A percentile compares a stretch with the other conserved stretches of the same genome.
Evolutionary conservation across 35 echinoderm and acorn worm species (phyloP).

Genomic region (Heliocidaris erythrogramma): DNA sequence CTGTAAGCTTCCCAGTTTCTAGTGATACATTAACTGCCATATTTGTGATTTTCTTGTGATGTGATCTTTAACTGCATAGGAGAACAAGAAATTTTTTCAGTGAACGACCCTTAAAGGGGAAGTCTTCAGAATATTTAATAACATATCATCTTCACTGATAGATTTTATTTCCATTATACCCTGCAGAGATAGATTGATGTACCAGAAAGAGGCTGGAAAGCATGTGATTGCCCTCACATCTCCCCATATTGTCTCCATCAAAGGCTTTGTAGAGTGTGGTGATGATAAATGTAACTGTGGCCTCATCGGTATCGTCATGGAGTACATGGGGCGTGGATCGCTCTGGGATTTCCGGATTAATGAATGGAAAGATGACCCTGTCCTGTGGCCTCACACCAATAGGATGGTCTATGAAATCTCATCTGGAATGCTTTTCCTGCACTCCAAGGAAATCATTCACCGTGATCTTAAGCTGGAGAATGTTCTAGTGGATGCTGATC

Average conservation of each 20-base stretch:
- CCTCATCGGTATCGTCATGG: background rate
- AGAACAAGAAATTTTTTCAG: no score
- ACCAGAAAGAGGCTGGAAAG: background rate
- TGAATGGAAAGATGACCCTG: background rate
- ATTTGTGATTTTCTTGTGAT: no score
- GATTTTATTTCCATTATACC: background rate
- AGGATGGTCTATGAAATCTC: background rate
- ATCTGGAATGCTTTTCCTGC: background rate
- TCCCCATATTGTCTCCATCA: background rate
- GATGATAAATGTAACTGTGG: background rate
- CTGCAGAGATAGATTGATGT: background rate
- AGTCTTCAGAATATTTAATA: no score
- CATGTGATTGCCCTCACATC: background rate
- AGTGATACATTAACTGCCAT: no score
- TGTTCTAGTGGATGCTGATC: background rate
- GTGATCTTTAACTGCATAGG: no score
- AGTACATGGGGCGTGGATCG: background rate
- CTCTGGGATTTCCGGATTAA: background rate
- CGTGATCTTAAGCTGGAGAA: conserved; percentile 21
- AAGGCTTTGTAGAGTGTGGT: background rate
- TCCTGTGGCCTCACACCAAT: background rate
- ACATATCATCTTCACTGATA: background rate
- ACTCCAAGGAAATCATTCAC: background rate
- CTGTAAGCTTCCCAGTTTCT: no score
- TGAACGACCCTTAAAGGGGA: no score